Base-by-base conservation (phyloP, 1,140 invertebrate genomes). In the Carposina sasakii region DNA sequence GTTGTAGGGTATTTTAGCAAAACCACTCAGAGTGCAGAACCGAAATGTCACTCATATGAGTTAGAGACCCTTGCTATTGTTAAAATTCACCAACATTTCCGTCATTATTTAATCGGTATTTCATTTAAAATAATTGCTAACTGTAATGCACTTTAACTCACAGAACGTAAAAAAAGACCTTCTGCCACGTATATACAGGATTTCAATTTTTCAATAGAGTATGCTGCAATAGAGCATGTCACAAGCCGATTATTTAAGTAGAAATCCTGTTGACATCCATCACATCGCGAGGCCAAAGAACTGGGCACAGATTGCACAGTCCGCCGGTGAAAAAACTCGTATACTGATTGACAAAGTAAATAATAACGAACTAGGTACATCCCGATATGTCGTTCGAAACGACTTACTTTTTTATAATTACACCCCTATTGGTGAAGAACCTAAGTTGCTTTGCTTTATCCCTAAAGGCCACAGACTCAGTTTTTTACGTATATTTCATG, bases 81-180 rank as follows among this genome's bases (percentile, higher is more conserved):
- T 16, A 34, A 46, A 13, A 47, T 57, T 0, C 26, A 75, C 0
- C 63, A 67, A 49, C 37, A 49, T 13, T 77, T 75, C 22, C 57
- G 68, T 21, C 46, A 64, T n/a, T 72, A 67, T 26, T 28, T 76
- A 19, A 10, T 74, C 8, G 73, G 70, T 8, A 69, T 72, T 16
- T 34, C 40, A 15, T 84, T 81, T 37, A 67, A 33, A 9, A 51
- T 84, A 1, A 47, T 81, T 13, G 76, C 70, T 0, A 75, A 78
- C 53, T 82, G 74, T 36, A 63, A 61, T 15, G 68, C 66, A 0
- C 47, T 81, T 1, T 64, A 66, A 17, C 28, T 52, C 19, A 64
- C 63, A 17, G 23, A 52, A 24, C 28, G n/a, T 8, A 71, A 66
- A 37, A 70, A 64, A 53, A 62, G 69, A 28, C 30, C 17, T 13